Base-by-base conservation (phyloP, 2,113 vertebrate genomes). In the Octodon degus region DNA sequence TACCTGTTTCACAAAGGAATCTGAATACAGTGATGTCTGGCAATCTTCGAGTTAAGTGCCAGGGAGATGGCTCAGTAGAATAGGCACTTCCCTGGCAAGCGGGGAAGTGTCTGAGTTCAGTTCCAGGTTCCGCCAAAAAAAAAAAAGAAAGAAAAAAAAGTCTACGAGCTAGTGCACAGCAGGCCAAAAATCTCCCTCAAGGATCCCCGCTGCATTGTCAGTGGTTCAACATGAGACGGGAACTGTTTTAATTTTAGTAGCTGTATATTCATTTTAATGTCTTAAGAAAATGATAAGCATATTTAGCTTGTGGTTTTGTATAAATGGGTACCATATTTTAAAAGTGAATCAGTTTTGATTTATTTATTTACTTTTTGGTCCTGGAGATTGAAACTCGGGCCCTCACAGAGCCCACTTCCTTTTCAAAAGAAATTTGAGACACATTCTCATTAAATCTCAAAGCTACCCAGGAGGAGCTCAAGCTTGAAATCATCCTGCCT, bases 151-250 rank as follows among this genome's bases (percentile, higher is more conserved):
- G 43, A 43, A 43, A 43, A 43, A 43, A 43, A 43, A 55, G 53
- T 55, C 2, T 2, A 0, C 13, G 34, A 2, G 27, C 43, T 20
- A 1, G 13, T 11, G 25, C 47, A 22, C 12, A 7, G 20, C 13
- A 27, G 40, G 13, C 60, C 16, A 12, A 70, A 43, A 34, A 37
- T 79, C 37, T 89, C 32, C 43, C 60, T 17, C 67, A 5, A 32
- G 70, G 20, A 40, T 2, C 22, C 6, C 4, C 19, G 65, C 5
- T 34, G 10, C 40, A 32, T 1, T 62, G 40, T 4, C 30, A 34
- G 34, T 40, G 37, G 34, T 79, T 70, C 32, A 68, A 81, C 58
- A 43, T 12, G 22, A 50, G 25, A 40, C 34, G 60, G 40, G 7
- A 53, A 20, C 25, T 5, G 13, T 85, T 77, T 89, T 79, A n/a